These are phyloP conservation scores for Axea sp. DNA, from an alignment of 2,888 invertebrate genomes.

Conservation along the genomic window DNA sequence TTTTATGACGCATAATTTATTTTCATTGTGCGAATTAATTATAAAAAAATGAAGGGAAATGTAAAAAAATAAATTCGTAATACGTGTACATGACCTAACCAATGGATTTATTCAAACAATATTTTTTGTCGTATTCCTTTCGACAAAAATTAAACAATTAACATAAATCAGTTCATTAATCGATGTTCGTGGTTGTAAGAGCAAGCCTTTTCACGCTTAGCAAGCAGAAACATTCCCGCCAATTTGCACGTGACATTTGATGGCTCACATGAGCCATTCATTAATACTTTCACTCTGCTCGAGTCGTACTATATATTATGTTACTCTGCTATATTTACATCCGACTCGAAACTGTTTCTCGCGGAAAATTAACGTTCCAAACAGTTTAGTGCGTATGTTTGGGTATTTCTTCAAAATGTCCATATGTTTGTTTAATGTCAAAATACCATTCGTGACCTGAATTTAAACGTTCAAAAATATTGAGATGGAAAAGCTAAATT, in stretches of 20 bases:
- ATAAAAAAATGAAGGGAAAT: too few species aligned
- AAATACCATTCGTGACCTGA: constrained; percentile 20
- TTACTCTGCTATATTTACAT: constrained; percentile 40
- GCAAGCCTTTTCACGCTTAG: constrained; percentile 25
- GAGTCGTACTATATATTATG: constrained; percentile 22
- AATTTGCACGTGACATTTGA: constrained; percentile 60
- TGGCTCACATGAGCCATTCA: constrained; percentile 47
- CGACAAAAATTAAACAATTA: too few species aligned
- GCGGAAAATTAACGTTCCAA: constrained; percentile 12
- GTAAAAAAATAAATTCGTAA: too few species aligned
- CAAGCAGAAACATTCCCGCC: constrained; percentile 49
- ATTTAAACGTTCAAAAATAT: constrained; percentile 2
- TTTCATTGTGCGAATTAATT: too few species aligned
- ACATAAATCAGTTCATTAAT: constrained; percentile 31
- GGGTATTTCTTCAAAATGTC: constrained; percentile 11
- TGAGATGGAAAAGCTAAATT: too few species aligned
- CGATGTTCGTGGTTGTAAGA: constrained; percentile 5
- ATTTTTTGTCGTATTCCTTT: too few species aligned
- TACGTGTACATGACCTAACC: too few species aligned
- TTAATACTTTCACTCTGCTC: constrained; percentile 51
- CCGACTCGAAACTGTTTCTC: constrained; percentile 14
- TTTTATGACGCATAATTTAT: too few species aligned
- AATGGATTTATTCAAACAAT: too few species aligned
- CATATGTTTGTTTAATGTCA: constrained; percentile 8
- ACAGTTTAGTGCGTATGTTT: neutral